These are phyloP conservation scores for Periphyllus acericola DNA, from an alignment of 2,888 invertebrate genomes.

Conservation along the genomic window DNA sequence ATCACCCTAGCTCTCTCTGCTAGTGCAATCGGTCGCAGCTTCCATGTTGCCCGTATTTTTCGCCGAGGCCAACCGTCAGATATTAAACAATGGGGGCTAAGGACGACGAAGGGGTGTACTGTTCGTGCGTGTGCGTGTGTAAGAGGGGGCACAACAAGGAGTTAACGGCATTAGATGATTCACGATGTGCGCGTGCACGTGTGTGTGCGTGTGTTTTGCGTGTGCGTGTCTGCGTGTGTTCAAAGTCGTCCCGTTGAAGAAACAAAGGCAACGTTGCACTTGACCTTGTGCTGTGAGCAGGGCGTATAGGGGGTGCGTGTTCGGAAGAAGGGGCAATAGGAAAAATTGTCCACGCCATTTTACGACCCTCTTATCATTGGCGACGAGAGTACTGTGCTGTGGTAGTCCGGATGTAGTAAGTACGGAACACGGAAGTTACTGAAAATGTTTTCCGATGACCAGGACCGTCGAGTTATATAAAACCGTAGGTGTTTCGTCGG, in stretches of 20 bases:
- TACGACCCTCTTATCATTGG: slow-evolving; percentile 26
- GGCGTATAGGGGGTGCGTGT: not conserved
- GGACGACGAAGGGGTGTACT: not conserved
- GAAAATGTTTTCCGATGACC: not conserved
- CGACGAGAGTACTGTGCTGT: not conserved
- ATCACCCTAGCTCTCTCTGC: not conserved
- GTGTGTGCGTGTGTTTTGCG: too few species aligned
- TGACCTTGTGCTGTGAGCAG: slow-evolving; percentile 42
- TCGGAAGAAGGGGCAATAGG: slow-evolving; percentile 8
- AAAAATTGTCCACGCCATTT: slow-evolving; percentile 48
- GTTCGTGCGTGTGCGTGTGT: not conserved
- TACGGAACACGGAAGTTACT: not conserved
- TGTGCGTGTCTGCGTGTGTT: not conserved
- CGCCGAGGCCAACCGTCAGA: slow-evolving; percentile 49
- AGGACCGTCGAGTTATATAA: not conserved
- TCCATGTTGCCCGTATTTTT: slow-evolving; percentile 49
- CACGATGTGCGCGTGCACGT: slow-evolving; percentile 30
- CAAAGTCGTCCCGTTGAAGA: slow-evolving; percentile 21
- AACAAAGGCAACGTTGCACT: slow-evolving; percentile 62
- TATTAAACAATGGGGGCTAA: slow-evolving; percentile 47
- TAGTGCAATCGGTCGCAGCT: not conserved
- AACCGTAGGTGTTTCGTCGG: not conserved
- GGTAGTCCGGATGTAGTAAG: slow-evolving; percentile 25
- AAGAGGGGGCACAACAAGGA: slow-evolving; percentile 10
- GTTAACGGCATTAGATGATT: slow-evolving; percentile 61